Evolutionary conservation across 2,113 vertebrate genomes (phyloP).

Genomic region (Urocolius indicus): DNA sequence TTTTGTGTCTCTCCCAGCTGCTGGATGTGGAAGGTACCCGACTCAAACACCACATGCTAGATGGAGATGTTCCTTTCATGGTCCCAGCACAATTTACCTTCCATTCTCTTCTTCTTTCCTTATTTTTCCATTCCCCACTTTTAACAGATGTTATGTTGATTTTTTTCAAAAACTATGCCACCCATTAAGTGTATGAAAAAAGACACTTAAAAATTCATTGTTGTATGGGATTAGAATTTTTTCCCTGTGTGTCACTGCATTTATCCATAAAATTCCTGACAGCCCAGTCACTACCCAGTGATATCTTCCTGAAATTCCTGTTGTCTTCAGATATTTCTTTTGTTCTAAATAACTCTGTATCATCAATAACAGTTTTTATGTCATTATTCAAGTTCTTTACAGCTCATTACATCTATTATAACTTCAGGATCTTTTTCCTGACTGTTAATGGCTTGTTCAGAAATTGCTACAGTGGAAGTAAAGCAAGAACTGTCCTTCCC

Average conservation of each 20-base stretch:
- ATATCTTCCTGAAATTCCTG: not conserved
- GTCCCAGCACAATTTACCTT: not conserved
- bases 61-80: not conserved
- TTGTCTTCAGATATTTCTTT: not conserved
- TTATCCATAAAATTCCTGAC: not conserved
- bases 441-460: not conserved
- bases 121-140: not conserved
- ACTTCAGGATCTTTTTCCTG: conserved; percentile 4
- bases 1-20: not conserved
- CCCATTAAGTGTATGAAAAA: not conserved
- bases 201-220: not conserved
- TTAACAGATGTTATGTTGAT: not conserved
- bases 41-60: rapidly evolving
- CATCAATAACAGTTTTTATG: not conserved
- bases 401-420: conserved; percentile 17
- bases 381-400: conserved; percentile 12
- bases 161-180: not conserved
- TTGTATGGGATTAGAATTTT: not conserved
- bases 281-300: not conserved
- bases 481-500: not conserved
- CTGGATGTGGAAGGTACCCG: not conserved
- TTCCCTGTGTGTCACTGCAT: not conserved
- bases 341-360: not conserved
- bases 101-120: not conserved
- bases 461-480: not conserved